phyloP scores from a whole-genome alignment of 2,797 vertebrate genomes.

The Coranthus polyacanthus region DNA sequence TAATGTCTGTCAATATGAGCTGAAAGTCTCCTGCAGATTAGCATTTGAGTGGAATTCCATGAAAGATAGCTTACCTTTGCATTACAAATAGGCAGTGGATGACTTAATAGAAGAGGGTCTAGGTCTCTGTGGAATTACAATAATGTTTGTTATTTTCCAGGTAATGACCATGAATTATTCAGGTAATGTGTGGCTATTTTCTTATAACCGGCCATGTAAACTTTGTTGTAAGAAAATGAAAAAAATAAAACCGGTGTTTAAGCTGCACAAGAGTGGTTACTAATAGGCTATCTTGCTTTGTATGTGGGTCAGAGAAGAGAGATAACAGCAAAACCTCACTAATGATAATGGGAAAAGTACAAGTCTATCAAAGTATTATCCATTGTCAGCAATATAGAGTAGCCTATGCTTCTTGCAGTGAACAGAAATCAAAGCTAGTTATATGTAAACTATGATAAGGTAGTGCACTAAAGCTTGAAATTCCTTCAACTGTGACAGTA shows the following conservation, averaged over 20 bases:
- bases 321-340: constrained; percentile 26
- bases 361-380: constrained; percentile 45
- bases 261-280: constrained; percentile 22
- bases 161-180: constrained; percentile 65
- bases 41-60: constrained; percentile 69
- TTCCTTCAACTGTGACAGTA: constrained; percentile 69
- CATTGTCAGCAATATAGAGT: constrained; percentile 45
- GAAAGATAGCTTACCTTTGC: constrained; percentile 68
- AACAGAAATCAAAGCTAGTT: constrained; percentile 55
- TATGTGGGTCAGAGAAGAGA: constrained; percentile 47
- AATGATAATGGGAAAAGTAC: constrained; percentile 29
- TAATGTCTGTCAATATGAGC: constrained; percentile 66
- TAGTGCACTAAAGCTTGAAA: constrained; percentile 64
- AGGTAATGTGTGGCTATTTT: constrained; percentile 33
- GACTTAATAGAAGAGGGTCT: constrained; percentile 54
- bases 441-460: constrained; percentile 67
- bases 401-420: constrained; percentile 15
- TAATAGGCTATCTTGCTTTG: constrained; percentile 19
- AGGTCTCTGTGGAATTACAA: constrained; percentile 57
- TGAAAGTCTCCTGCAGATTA: constrained; percentile 62
- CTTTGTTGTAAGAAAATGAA: constrained; percentile 33
- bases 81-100: constrained; percentile 65
- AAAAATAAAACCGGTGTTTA: constrained; percentile 34
- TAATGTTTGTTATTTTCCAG: constrained; percentile 61
- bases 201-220: constrained; percentile 37